These are phyloP conservation scores for Chaunax sp. DNA, from an alignment of 2,797 vertebrate species.

Conservation along the genomic window DNA sequence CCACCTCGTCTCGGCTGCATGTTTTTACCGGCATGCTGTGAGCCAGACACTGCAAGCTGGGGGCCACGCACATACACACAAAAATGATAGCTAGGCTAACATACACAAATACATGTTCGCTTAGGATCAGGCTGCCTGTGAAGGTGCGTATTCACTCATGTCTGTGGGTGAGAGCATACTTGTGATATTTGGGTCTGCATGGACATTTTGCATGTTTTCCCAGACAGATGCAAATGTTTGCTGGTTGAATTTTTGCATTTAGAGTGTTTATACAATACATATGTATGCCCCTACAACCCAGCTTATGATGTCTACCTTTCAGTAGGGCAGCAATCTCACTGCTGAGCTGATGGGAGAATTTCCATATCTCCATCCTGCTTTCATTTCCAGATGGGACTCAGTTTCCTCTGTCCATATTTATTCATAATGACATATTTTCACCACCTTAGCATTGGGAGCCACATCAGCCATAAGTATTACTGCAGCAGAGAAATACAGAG, in stretches of 20 bases:
- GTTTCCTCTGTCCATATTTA: slow-evolving; percentile 46
- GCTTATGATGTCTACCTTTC: slow-evolving; percentile 49
- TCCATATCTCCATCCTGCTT: slow-evolving; percentile 57
- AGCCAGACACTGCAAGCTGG: slow-evolving; percentile 65
- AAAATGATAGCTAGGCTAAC: slow-evolving; percentile 28
- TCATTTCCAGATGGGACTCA: slow-evolving; percentile 58
- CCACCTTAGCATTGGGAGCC: slow-evolving; percentile 51
- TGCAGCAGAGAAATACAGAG: slow-evolving; percentile 38
- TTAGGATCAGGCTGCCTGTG: slow-evolving; percentile 19
- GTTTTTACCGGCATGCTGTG: slow-evolving; percentile 67
- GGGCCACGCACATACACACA: slow-evolving; percentile 45
- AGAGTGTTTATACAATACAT: slow-evolving; percentile 33
- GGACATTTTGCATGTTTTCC: slow-evolving; percentile 27
- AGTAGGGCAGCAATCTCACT: slow-evolving; percentile 53
- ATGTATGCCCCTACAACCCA: slow-evolving; percentile 29
- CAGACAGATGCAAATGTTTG: slow-evolving; percentile 7
- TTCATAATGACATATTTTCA: slow-evolving; percentile 63
- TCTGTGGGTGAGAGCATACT: slow-evolving; percentile 19
- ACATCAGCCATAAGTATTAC: slow-evolving; percentile 37
- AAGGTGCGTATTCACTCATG: slow-evolving; percentile 15
- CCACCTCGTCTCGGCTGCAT: slow-evolving; percentile 59
- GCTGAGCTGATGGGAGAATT: slow-evolving; percentile 58
- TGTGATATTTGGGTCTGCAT: slow-evolving; percentile 23
- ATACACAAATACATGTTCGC: slow-evolving; percentile 31
- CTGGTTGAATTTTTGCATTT: slow-evolving; percentile 38